These are phyloP conservation scores for Falco rusticolus DNA, from an alignment of 2,797 vertebrate genomes.

Conservation along the genomic window DNA sequence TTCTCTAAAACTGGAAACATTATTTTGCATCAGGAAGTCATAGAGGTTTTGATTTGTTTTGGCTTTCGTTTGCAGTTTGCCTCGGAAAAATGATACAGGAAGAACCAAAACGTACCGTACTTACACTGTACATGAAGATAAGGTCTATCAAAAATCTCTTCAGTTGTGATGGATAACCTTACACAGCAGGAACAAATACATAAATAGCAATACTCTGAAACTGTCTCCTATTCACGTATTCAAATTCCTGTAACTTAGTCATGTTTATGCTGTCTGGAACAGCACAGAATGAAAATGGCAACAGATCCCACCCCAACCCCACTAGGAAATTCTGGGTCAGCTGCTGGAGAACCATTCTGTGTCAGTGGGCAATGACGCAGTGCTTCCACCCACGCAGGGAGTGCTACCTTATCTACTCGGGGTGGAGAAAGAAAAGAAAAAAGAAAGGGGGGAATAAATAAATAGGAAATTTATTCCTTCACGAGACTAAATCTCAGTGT, in stretches of 20 bases:
- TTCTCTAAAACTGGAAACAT: constrained; percentile 64
- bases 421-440: background rate
- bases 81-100: constrained; percentile 66
- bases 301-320: background rate
- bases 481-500: background rate
- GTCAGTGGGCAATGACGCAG: background rate
- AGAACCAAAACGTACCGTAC: constrained; percentile 41
- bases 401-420: background rate
- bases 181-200: constrained; percentile 10
- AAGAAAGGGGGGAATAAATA: background rate
- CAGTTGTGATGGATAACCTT: constrained; percentile 34
- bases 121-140: constrained; percentile 47
- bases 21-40: constrained; percentile 57
- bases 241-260: background rate
- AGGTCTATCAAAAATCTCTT: constrained; percentile 39
- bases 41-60: constrained; percentile 49
- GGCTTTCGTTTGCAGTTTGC: constrained; percentile 58
- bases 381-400: background rate
- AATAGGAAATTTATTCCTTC: background rate
- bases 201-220: constrained; percentile 15
- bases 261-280: background rate
- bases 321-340: background rate
- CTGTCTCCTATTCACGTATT: background rate
- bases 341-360: background rate
- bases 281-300: background rate